A percentile compares a stretch with the other conserved stretches of the same genome.
Conservation (phyloP, 2,888 invertebrate species). For the Mongoloraphidia duomilia region DNA sequence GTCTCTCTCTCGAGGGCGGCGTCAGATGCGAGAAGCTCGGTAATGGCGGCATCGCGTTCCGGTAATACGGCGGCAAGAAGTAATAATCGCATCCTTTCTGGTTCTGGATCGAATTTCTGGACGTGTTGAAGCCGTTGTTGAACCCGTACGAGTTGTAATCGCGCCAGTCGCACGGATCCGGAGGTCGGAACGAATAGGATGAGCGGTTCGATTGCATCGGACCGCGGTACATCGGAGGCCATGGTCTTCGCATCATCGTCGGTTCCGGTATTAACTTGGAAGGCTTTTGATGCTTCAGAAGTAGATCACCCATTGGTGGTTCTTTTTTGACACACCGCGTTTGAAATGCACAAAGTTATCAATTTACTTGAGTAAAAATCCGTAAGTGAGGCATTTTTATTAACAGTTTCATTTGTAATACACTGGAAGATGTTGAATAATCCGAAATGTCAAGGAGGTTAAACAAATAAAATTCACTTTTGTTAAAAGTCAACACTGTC, state of each 20-base stretch:
- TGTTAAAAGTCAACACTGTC: no score
- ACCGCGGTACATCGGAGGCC: constrained; percentile 47
- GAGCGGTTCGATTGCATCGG: constrained; percentile 33
- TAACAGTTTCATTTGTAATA: no score
- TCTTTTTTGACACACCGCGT: not conserved
- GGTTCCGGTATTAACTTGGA: constrained; percentile 29
- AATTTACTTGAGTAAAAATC: no score
- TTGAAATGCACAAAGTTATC: not conserved
- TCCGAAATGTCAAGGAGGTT: no score
- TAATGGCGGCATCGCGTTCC: constrained; percentile 48
- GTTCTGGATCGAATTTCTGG: constrained; percentile 30
- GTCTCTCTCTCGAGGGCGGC: constrained; percentile 14
- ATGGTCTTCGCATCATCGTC: constrained; percentile 38
- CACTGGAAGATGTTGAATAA: no score
- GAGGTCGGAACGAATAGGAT: constrained; percentile 30
- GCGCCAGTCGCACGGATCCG: constrained; percentile 24
- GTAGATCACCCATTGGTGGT: constrained; percentile 37
- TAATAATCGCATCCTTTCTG: constrained; percentile 39
- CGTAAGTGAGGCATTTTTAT: no score
- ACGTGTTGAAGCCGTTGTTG: constrained; percentile 34
- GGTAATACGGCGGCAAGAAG: constrained; percentile 53
- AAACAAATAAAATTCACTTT: no score
- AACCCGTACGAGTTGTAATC: constrained; percentile 30
- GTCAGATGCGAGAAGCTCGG: constrained; percentile 20
- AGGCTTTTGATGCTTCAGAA: constrained; percentile 48